phyloP scores from a whole-genome alignment of 2,797 vertebrate genomes.

The Parauchenoglanis ngamensis region DNA sequence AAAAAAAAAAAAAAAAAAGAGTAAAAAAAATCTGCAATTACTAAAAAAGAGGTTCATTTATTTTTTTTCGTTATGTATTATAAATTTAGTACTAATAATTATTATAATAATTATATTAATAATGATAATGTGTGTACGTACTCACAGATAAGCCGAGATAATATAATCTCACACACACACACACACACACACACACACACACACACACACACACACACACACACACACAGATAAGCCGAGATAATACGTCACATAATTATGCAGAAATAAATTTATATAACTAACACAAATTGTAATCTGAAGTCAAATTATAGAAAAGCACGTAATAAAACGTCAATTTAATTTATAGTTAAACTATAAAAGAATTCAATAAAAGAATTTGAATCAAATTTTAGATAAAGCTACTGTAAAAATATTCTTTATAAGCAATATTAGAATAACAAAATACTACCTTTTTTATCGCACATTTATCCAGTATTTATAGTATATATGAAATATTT shows the following conservation, averaged over 20 bases:
- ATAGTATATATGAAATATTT: background rate
- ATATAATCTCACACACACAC: background rate
- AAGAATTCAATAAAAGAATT: background rate
- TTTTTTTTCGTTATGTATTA: background rate
- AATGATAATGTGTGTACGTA: too few relatives aligned
- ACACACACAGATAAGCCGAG: too few relatives aligned
- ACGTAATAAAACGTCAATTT: background rate
- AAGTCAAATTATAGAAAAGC: background rate
- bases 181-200: constrained; percentile 11
- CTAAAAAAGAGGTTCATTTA: background rate
- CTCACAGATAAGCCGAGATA: too few relatives aligned
- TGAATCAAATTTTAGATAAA: background rate
- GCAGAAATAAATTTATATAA: background rate
- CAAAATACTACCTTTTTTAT: background rate
- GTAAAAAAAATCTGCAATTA: background rate
- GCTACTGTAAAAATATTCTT: background rate
- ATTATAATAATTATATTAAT: too few relatives aligned
- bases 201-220: background rate
- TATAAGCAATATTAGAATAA: background rate
- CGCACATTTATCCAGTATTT: background rate
- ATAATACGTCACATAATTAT: background rate
- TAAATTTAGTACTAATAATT: background rate
- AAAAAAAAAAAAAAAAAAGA: too few relatives aligned
- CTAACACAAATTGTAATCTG: background rate
- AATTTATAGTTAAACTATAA: background rate